Conservation (phyloP, 2,797 vertebrate species). For the Sebastes elongatus region DNA sequence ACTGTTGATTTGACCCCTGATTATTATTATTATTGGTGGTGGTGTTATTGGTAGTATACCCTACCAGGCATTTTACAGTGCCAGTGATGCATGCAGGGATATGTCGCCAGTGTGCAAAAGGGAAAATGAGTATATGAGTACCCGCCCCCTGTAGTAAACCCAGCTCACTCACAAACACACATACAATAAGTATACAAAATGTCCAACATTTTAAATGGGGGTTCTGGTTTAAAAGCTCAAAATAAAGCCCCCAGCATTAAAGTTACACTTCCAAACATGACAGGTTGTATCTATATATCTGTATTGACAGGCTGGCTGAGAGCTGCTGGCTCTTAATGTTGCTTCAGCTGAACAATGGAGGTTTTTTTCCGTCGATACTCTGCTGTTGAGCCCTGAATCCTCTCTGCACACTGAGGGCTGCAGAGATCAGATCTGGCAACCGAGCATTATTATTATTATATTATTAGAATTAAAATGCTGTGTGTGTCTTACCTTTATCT, state of each 20-base stretch:
- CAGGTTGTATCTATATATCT: background rate
- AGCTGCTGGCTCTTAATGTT: constrained; percentile 26
- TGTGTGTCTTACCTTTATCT: constrained; percentile 84
- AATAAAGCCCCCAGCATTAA: background rate
- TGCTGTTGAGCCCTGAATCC: constrained; percentile 19
- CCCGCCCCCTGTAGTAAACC: constrained; percentile 75
- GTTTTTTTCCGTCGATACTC: constrained; percentile 51
- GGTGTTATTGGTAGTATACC: constrained; percentile 7
- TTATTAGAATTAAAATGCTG: no score
- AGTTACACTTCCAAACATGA: background rate
- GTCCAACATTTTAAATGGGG: background rate
- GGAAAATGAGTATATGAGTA: constrained; percentile 30
- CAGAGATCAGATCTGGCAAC: constrained; percentile 23
- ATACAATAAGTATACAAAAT: background rate
- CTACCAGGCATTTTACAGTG: constrained; percentile 26
- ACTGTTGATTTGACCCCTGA: background rate
- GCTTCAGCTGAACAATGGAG: constrained; percentile 70
- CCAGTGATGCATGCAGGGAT: constrained; percentile 38
- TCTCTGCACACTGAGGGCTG: constrained; percentile 40
- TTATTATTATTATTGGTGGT: background rate
- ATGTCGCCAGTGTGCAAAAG: constrained; percentile 24
- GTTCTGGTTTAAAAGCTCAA: background rate
- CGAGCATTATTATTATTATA: background rate
- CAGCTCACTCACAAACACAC: constrained; percentile 31
- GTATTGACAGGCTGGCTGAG: constrained; percentile 12